Base-by-base conservation (phyloP, 1,140 invertebrate species). In the Reticulitermes speratus region DNA sequence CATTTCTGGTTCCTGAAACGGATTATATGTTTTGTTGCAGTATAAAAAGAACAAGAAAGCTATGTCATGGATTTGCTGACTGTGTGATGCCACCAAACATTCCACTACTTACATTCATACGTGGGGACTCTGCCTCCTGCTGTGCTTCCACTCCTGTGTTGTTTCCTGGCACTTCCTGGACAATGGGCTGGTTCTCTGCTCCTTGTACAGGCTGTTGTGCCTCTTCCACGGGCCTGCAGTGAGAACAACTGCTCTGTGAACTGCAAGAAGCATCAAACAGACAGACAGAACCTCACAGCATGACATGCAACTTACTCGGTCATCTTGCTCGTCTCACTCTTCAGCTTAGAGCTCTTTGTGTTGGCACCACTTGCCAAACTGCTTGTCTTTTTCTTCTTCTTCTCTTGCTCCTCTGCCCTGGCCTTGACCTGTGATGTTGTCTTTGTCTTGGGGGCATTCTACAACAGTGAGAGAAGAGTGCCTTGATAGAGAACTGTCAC, bases 311-410 rank as follows among this genome's bases (percentile, higher is more conserved):
- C 65, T 75, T 30, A 75, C 65, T 30, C 65, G 1, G n/a, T 30
- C 7, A 2, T 75, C 14, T n/a, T 75, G 9, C n/a, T 75, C n/a
- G 65, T 16, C n/a, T 65, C 59, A 65, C 7, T 65, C 21, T 65
- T 65, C 25, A 14, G 9, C 65, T 75, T 75, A 30, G 65, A 30
- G n/a, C 65, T 30, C n/a, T 75, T 75, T 75, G 65, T 75, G n/a
- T 30, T 30, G n/a, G n/a, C 65, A 75, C n/a, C 65, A n/a, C 65
- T 25, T 11, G 25, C 8, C n/a, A 75, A 75, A 25, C n/a, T 75
- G 65, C n/a, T 75, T 75, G 65, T 75, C 65, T 59, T 59, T 59
- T 59, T 59, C 38, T 55, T 55, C 52, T 55, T 55, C n/a, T 75
- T 16, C 8, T 65, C 59, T 19, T 75, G 65, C n/a, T 30, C 65